phyloP scores from a whole-genome alignment of 2,888 invertebrate genomes.

The Rhabditophanes sp. region DNA sequence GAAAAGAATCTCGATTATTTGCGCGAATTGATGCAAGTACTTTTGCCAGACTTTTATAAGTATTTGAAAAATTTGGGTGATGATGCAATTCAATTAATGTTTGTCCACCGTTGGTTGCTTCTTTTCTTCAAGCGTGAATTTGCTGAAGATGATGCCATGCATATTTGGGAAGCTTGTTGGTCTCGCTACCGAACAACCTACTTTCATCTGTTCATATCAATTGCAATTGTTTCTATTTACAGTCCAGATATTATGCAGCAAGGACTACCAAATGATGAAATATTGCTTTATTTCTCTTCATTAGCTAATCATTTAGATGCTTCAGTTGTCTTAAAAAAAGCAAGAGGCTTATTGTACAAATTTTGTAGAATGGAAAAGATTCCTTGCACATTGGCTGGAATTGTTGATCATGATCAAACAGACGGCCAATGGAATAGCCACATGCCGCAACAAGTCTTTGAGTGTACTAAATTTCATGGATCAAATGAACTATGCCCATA shows the following conservation, averaged over 20 bases:
- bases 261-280: conserved; percentile 76
- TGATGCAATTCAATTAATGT: conserved; percentile 70
- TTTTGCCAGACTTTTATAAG: conserved; percentile 74
- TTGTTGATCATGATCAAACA: conserved; percentile 14
- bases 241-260: conserved; percentile 70
- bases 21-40: conserved; percentile 67
- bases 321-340: conserved; percentile 67
- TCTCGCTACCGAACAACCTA: conserved; percentile 85
- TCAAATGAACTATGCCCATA: conserved; percentile 21
- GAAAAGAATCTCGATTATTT: conserved; percentile 74
- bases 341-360: conserved; percentile 69
- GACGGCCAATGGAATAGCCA: conserved; percentile 35
- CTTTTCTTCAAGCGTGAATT: conserved; percentile 59
- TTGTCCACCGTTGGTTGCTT: conserved; percentile 85
- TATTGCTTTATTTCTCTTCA: conserved; percentile 81
- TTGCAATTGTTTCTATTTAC: conserved; percentile 79
- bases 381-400: conserved; percentile 69
- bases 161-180: conserved; percentile 69
- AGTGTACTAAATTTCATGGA: conserved; percentile 24
- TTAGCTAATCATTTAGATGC: conserved; percentile 95
- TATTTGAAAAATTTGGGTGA: conserved; percentile 56
- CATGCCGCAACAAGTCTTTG: conserved; percentile 20
- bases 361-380: conserved; percentile 71
- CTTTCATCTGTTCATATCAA: conserved; percentile 80
- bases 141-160: conserved; percentile 31